Evolutionary conservation across 37 sponge, comb jelly and placozoan genomes (phyloP).

Genomic region (Eunapius fragilis): DNA sequence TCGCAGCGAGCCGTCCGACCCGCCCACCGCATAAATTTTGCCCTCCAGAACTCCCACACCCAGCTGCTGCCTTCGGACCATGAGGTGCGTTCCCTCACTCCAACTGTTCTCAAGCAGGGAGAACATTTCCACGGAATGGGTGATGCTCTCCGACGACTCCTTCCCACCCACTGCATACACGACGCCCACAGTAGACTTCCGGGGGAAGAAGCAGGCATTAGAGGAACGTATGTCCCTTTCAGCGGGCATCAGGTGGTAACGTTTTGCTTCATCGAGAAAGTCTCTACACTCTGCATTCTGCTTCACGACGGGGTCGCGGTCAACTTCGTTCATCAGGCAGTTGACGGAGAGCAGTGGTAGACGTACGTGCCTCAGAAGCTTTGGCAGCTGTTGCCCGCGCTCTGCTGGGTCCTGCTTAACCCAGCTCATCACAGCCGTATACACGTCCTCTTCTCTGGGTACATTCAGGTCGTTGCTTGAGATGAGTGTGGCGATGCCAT

Average conservation of each 20-base stretch:
- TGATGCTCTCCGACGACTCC: constrained; percentile 93
- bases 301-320: constrained; percentile 66
- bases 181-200: constrained; percentile 81
- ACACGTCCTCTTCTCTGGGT: constrained; percentile 86
- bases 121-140: constrained; percentile 82
- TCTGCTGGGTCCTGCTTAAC: constrained; percentile 72
- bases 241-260: constrained; percentile 81
- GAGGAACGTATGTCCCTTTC: constrained; percentile 45
- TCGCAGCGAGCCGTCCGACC: constrained; percentile 92
- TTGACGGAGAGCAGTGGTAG: constrained; percentile 80
- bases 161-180: constrained; percentile 94
- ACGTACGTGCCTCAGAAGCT: constrained; percentile 75
- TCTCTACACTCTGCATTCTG: constrained; percentile 77
- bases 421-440: constrained; percentile 85
- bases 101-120: constrained; percentile 71
- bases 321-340: constrained; percentile 86
- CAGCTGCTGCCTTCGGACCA: constrained; percentile 89
- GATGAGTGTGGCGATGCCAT: constrained; percentile 74
- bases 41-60: constrained; percentile 86
- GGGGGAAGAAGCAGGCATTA: constrained; percentile 68
- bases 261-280: constrained; percentile 93
- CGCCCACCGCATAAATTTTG: constrained; percentile 95
- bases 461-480: constrained; percentile 81
- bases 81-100: constrained; percentile 75
- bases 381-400: constrained; percentile 67